Base-by-base conservation (phyloP, 2,113 vertebrate genomes). In the Corydoras maculifer region DNA sequence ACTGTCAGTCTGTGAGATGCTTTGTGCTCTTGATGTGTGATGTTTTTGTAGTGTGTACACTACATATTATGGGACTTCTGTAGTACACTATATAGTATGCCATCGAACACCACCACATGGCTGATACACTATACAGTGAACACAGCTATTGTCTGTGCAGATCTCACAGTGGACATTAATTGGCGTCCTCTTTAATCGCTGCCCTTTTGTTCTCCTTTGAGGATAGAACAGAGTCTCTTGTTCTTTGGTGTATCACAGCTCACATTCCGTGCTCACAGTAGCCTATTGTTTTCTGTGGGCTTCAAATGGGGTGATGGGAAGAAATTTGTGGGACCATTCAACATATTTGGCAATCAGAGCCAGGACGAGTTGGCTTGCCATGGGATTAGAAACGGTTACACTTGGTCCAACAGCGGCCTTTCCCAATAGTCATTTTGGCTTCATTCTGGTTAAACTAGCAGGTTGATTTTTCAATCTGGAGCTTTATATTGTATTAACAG, bases 251-350 rank as follows among this genome's bases (percentile, higher is more conserved):
- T 14, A 49, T 30, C 10, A 48, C 49, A 48, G 14, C 18, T 49
- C 61, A 57, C 72, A 79, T 83, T 77, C 82, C 69, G 75, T 67
- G 35, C 75, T 55, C 67, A 81, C 74, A 78, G 67, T 72, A 70
- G 72, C 43, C 31, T 70, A 75, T 83, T 83, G 82, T 83, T 75
- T 32, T 65, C 14, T 55, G 60, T 55, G 60, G 62, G 72, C 59
- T 29, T 59, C 53, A 54, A 50, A 62, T 67, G 50, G 72, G 62
- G 49, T 69, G 66, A 63, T 77, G 74, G 77, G 77, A 75, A 77
- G 18, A 25, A 25, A 25, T 25, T 63, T 14, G 14, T 55, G 68
- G 73, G 61, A 72, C 69, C 18, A 8, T 62, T 53, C 63, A 64
- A 58, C 70, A 68, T 49, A 61, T 32, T 32, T 82, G 53, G 75